Conservation (phyloP, 2,888 invertebrate genomes). For the Zygogramma bicolorata region DNA sequence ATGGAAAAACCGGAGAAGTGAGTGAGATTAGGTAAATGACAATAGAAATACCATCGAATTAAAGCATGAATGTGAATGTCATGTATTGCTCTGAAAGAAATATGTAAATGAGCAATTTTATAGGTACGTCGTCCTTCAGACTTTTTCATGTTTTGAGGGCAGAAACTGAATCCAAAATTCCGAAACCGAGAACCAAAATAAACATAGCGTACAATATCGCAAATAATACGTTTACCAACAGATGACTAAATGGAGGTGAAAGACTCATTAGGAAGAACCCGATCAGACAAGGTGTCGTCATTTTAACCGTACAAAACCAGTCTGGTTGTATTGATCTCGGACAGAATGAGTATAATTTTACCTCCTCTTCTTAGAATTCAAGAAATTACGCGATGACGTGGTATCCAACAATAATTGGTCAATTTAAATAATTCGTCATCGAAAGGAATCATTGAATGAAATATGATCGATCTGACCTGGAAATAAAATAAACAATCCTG, state of each 20-base stretch:
- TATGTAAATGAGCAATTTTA: no score
- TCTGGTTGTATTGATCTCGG: neutral
- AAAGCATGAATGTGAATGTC: neutral
- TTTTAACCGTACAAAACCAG: neutral
- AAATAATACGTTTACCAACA: no score
- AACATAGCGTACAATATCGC: no score
- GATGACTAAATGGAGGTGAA: no score
- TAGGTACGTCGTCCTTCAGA: no score
- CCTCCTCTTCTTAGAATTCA: neutral
- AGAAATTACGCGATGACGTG: neutral
- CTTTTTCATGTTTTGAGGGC: no score
- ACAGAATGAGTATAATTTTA: neutral
- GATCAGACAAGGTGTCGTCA: conserved; percentile 4
- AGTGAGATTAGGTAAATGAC: neutral
- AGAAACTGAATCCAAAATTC: no score
- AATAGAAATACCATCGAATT: neutral
- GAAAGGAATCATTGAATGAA: neutral
- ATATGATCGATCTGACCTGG: neutral
- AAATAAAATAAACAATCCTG: no score
- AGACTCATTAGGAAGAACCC: neutral
- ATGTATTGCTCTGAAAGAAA: no score
- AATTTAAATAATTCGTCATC: neutral
- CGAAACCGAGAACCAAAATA: neutral
- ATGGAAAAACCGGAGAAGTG: neutral
- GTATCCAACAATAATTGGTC: neutral